Conservation (phyloP, 2,888 invertebrate species). For the Crossocerus cetratus region DNA sequence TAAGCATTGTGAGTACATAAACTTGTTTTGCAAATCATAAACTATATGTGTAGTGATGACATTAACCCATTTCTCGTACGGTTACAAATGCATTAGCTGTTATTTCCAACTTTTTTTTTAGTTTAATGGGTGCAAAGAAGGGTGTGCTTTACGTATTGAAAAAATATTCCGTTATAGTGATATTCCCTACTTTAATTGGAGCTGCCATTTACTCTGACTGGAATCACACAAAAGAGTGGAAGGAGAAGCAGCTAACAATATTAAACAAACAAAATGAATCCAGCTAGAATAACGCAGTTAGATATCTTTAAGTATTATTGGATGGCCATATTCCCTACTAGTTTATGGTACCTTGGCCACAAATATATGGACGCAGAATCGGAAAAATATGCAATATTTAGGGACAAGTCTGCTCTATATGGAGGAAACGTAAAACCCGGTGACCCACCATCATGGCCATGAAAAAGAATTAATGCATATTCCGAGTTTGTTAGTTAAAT, state of each 20-base stretch:
- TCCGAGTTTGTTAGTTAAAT: not conserved
- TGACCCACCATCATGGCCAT: constrained; percentile 87
- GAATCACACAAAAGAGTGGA: constrained; percentile 86
- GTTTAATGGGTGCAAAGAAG: constrained; percentile 63
- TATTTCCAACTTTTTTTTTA: constrained; percentile 21
- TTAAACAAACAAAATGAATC: constrained; percentile 39
- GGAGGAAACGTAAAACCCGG: constrained; percentile 83
- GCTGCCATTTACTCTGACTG: constrained; percentile 85
- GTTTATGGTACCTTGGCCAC: constrained; percentile 81
- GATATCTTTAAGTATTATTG: constrained; percentile 74
- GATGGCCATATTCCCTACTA: constrained; percentile 79
- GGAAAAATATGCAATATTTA: constrained; percentile 83
- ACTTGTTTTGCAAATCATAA: no score
- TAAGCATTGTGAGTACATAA: no score
- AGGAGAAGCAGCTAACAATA: constrained; percentile 73
- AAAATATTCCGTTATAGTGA: constrained; percentile 83
- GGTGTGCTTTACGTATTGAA: constrained; percentile 76
- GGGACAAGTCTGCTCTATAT: constrained; percentile 89
- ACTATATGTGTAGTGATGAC: no score
- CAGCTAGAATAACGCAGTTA: not conserved
- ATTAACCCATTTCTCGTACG: no score
- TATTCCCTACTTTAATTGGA: constrained; percentile 82
- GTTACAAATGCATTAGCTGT: no score
- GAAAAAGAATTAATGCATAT: constrained; percentile 48
- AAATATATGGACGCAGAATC: constrained; percentile 85